These are phyloP conservation scores for Danio rerio DNA, from an alignment of 2,113 vertebrate genomes.

Conservation along the genomic window DNA sequence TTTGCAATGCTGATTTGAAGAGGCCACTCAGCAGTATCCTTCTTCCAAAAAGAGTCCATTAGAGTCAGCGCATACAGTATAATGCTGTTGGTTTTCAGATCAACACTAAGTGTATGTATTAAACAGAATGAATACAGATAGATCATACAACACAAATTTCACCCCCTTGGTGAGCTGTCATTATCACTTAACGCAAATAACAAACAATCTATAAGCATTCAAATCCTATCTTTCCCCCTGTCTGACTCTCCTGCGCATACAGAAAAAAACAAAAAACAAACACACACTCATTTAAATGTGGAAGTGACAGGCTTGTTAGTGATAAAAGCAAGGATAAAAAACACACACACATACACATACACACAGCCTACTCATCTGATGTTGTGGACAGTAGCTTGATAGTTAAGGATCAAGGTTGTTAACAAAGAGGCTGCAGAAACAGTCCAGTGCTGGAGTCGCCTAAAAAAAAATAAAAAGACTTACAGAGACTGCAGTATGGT, in stretches of 20 bases:
- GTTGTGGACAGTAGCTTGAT: not conserved
- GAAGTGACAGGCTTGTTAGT: conserved; percentile 23
- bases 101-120: not conserved
- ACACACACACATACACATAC: not conserved
- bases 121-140: not conserved
- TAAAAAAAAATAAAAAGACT: not conserved
- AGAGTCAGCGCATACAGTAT: conserved; percentile 10
- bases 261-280: conserved; percentile 35
- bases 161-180: not conserved
- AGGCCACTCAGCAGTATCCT: conserved; percentile 25
- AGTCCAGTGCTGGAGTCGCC: not conserved
- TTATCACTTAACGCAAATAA: conserved; percentile 38
- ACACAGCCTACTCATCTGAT: conserved; percentile 11
- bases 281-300: conserved; percentile 16
- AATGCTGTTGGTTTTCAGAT: conserved; percentile 29
- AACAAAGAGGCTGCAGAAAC: not conserved
- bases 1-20: conserved; percentile 51
- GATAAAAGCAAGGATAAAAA: conserved; percentile 6
- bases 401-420: conserved; percentile 13
- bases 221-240: conserved; percentile 8
- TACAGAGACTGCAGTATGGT: not conserved
- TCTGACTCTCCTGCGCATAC: not conserved
- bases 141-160: not conserved
- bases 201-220: conserved; percentile 26
- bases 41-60: conserved; percentile 34